Evolutionary conservation across 2,797 vertebrate species (phyloP), one percentile per base, ranked within the genome.

Genomic region (Acestrorhynchus altus): DNA sequence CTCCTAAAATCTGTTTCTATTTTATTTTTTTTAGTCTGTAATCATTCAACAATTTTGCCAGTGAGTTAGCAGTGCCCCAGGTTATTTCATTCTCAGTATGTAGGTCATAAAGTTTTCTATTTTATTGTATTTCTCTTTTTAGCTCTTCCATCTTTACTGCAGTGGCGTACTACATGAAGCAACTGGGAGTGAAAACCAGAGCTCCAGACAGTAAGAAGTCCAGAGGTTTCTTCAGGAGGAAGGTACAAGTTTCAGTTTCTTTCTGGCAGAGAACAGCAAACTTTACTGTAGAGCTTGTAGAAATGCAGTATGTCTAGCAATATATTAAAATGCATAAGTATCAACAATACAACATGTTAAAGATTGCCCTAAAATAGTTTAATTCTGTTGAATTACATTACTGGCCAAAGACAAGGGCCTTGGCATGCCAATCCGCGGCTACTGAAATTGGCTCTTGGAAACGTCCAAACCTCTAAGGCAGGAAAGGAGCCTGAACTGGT

Each of bases 131-230:
- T 8, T 60, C 1, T 51, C 1, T 42, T 12, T 51, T 64, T 47
- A 98, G 96, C 83, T 92, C 95, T 1, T 91, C 95, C 16, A 95
- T 96, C 76, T 94, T 96, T 82, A 72, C 79, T 0, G 93, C 95
- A 0, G 94, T 97, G 72, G 90, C 86, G 72, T 88, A 89, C 40
- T 96, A 95, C 84, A 96, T 97, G 96, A 96, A 96, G 85, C 93
- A 96, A 73, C 92, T 98, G 0, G 96, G 96, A 20, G 96, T 98
- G 35, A 95, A 96, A 89, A 93, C 91, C 84, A 95, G 93, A 84
- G 84, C 90, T 0, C 90, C 91, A 0, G 96, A 97, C 87, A 94
- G 90, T 86, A 97, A 97, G 90, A 98, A 97, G 87, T 91, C 94
- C 0, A 95, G 91, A 84, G 92, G 94, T 52, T 95, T 95, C 89